Evolutionary conservation across 2,888 invertebrate genomes (phyloP).

Genomic region (Acanthosoma haemorrhoidale): DNA sequence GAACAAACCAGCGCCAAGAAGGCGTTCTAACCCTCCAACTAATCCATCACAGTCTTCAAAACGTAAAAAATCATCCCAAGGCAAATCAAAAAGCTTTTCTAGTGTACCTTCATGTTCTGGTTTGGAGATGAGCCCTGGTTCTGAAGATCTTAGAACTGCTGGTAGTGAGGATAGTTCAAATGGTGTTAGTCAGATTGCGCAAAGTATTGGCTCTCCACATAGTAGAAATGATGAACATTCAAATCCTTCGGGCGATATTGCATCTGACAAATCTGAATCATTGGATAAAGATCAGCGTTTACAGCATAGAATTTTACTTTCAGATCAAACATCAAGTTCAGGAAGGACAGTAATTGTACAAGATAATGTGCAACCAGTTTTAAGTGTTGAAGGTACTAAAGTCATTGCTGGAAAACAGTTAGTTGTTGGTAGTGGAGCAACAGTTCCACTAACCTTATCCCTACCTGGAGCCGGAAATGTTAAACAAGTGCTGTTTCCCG

Average conservation of each 20-base stretch:
- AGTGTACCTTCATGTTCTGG: constrained; percentile 41
- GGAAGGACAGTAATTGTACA: constrained; percentile 42
- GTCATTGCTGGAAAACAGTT: constrained; percentile 42
- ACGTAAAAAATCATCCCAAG: constrained; percentile 61
- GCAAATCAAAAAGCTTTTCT: constrained; percentile 53
- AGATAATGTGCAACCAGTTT: constrained; percentile 46
- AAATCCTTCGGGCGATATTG: constrained; percentile 56
- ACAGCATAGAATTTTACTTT: constrained; percentile 40
- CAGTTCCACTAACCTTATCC: constrained; percentile 40
- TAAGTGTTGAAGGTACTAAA: constrained; percentile 41
- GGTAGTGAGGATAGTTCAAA: constrained; percentile 73
- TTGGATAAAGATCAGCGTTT: constrained; percentile 42
- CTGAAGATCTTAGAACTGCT: constrained; percentile 64
- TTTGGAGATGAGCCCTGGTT: constrained; percentile 56
- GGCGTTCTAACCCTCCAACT: constrained; percentile 67
- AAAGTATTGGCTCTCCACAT: constrained; percentile 48
- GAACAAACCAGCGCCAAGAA: constrained; percentile 72
- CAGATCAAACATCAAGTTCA: constrained; percentile 42
- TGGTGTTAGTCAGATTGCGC: constrained; percentile 56
- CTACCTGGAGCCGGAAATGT: constrained; percentile 38
- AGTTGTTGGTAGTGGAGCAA: constrained; percentile 41
- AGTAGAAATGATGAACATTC: constrained; percentile 45
- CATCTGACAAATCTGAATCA: constrained; percentile 44
- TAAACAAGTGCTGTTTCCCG: constrained; percentile 41
- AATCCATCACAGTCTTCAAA: constrained; percentile 64